Conservation (phyloP, 2,888 invertebrate species). For the Amphipyra berbera region DNA sequence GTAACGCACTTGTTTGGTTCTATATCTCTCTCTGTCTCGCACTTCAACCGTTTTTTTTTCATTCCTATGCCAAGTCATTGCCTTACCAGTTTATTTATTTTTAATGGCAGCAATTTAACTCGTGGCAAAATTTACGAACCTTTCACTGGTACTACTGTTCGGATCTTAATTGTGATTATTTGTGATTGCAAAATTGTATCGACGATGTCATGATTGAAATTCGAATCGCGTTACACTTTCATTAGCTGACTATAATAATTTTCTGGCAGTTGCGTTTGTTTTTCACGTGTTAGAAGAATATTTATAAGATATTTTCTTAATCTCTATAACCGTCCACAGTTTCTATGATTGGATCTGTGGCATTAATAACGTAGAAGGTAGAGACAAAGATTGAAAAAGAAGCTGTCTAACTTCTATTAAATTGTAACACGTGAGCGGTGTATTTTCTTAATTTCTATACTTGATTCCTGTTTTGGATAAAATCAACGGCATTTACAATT, state of each 20-base stretch:
- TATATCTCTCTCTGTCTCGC: conserved; percentile 77
- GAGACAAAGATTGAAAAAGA: background rate
- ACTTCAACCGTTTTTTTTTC: conserved; percentile 73
- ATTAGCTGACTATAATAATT: conserved; percentile 19
- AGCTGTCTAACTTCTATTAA: background rate
- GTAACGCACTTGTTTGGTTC: conserved; percentile 88
- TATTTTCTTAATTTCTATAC: background rate
- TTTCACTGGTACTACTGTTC: conserved; percentile 74
- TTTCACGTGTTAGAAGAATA: background rate
- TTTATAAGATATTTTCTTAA: background rate
- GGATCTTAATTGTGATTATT: conserved; percentile 41
- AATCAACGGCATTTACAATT: conserved; percentile 12
- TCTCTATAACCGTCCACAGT: no score
- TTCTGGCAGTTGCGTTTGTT: conserved; percentile 4
- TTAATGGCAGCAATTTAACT: conserved; percentile 77
- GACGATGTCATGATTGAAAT: conserved; percentile 18
- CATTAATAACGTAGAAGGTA: background rate
- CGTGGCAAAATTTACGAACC: conserved; percentile 76
- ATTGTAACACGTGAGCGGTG: background rate
- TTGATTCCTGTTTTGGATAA: background rate
- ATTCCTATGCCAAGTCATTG: conserved; percentile 84
- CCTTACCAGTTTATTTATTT: conserved; percentile 80
- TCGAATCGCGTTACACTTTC: conserved; percentile 20
- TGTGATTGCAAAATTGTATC: conserved; percentile 30
- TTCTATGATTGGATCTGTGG: no score